phyloP scores from a whole-genome alignment of 2,797 vertebrate genomes.

The Nannoperca australis region DNA sequence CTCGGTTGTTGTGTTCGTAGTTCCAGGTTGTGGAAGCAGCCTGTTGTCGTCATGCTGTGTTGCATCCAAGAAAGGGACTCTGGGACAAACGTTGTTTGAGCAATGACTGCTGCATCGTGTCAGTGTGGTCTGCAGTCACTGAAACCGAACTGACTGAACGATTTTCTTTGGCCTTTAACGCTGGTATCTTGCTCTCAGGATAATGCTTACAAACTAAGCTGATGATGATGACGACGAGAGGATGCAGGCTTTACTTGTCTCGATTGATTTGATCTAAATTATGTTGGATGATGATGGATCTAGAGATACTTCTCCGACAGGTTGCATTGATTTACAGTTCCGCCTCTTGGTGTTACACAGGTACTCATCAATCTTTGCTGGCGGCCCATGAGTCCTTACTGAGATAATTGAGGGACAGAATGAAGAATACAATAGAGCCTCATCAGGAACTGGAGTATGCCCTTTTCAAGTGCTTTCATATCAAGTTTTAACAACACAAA shows the following conservation, averaged over 20 bases:
- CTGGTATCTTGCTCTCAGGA: background rate
- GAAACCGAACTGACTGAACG: background rate
- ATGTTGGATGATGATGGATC: constrained; percentile 40
- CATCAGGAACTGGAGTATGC: constrained; percentile 43
- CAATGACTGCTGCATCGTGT: background rate
- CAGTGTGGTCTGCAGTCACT: background rate
- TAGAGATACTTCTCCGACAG: constrained; percentile 9
- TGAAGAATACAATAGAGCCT: constrained; percentile 57
- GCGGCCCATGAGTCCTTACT: constrained; percentile 27
- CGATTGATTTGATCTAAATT: constrained; percentile 34
- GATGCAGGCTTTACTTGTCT: constrained; percentile 35
- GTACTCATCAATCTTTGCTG: constrained; percentile 50
- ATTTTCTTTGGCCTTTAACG: background rate
- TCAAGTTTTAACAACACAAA: constrained; percentile 62
- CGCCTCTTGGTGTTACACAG: constrained; percentile 38
- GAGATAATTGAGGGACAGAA: constrained; percentile 57
- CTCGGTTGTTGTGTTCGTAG: constrained; percentile 32
- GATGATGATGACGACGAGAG: constrained; percentile 22
- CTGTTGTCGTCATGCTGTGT: constrained; percentile 25
- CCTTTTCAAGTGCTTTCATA: constrained; percentile 57
- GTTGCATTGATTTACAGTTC: constrained; percentile 48
- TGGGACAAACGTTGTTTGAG: constrained; percentile 14
- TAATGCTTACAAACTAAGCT: constrained; percentile 7
- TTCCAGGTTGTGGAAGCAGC: constrained; percentile 22
- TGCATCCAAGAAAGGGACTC: constrained; percentile 27